These are phyloP conservation scores for Halcyon senegalensis DNA, from an alignment of 2,113 vertebrate genomes.

Conservation along the genomic window DNA sequence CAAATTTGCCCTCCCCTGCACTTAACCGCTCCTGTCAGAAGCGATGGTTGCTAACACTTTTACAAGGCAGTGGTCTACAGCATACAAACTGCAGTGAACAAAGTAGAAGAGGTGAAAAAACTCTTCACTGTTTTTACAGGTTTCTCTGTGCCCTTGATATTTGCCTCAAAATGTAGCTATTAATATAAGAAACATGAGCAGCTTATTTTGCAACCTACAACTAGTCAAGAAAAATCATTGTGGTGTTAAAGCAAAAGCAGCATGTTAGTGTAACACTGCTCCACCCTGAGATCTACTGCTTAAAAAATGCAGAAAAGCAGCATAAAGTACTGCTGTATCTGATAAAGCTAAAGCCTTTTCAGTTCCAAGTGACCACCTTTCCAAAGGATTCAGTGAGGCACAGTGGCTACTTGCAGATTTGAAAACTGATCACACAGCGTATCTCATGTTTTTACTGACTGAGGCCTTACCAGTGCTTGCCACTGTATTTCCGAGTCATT, in stretches of 20 bases:
- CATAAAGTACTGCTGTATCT: neutral
- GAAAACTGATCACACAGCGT: accelerated
- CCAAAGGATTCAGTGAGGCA: neutral
- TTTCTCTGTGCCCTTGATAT: neutral
- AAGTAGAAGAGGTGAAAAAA: neutral
- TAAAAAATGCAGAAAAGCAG: too few species aligned
- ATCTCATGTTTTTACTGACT: neutral
- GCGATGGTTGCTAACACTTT: neutral
- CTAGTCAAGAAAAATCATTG: neutral
- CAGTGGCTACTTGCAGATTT: too few species aligned
- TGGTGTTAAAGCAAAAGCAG: neutral
- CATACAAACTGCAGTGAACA: accelerated
- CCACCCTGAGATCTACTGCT: neutral
- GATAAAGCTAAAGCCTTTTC: neutral
- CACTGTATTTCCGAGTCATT: neutral
- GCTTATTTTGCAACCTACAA: neutral
- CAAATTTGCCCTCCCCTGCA: neutral
- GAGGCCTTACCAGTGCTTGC: accelerated
- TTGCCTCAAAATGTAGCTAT: neutral
- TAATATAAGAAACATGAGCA: neutral
- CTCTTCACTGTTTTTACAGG: accelerated
- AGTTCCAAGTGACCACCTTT: neutral
- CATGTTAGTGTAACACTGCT: neutral
- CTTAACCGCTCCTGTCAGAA: neutral
- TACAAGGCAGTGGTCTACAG: neutral